These are phyloP conservation scores for Staurois parvus DNA, from an alignment of 2,797 vertebrate species.

Conservation along the genomic window DNA sequence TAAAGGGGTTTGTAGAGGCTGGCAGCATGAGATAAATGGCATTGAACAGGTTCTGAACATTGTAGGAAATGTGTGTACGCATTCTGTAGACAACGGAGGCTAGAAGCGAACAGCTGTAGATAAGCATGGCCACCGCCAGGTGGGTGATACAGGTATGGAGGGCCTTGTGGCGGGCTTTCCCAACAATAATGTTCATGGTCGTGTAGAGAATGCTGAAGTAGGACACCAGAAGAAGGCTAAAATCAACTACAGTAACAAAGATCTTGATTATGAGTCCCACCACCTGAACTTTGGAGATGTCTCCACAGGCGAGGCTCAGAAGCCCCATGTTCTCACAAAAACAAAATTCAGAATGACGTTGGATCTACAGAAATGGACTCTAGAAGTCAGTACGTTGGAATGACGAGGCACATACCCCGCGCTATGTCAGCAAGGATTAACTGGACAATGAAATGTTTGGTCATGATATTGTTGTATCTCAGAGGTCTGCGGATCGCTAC, in stretches of 20 bases:
- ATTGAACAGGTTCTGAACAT: conserved; percentile 59
- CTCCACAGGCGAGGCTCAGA: conserved; percentile 46
- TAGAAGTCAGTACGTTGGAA: conserved; percentile 58
- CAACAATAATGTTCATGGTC: conserved; percentile 35
- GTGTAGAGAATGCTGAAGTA: conserved; percentile 22
- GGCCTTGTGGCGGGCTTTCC: conserved; percentile 55
- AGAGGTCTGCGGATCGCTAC: conserved; percentile 63
- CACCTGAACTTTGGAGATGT: conserved; percentile 61
- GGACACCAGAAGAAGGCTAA: conserved; percentile 62
- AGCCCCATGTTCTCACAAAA: background rate
- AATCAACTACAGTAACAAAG: conserved; percentile 58
- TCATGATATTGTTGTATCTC: conserved; percentile 58
- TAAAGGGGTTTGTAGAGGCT: conserved; percentile 13
- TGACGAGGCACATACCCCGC: conserved; percentile 21
- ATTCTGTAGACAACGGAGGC: conserved; percentile 56
- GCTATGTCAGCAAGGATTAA: conserved; percentile 9
- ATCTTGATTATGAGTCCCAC: conserved; percentile 47
- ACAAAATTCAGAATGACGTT: conserved; percentile 63
- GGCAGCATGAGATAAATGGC: conserved; percentile 28
- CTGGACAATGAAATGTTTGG: conserved; percentile 14
- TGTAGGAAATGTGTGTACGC: conserved; percentile 53
- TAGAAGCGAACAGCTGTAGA: conserved; percentile 61
- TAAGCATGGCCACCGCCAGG: conserved; percentile 49
- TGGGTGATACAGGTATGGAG: conserved; percentile 65
- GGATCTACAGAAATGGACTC: conserved; percentile 61